A percentile compares a stretch with the other conserved stretches of the same genome.
Conservation (phyloP, 2,113 vertebrate species). For the Machaerirhynchus nigripectus region DNA sequence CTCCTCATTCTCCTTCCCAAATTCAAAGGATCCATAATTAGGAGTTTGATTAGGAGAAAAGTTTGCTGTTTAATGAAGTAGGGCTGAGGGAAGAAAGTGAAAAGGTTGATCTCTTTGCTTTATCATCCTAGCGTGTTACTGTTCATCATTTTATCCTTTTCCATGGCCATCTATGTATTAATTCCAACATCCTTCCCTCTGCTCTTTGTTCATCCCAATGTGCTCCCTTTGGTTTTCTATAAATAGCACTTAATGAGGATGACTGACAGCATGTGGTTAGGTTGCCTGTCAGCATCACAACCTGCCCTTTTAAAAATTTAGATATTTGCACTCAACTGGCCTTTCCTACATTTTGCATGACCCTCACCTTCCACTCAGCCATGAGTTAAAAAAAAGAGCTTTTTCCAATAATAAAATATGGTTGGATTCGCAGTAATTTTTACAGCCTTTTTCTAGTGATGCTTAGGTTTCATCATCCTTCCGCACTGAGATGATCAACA, state of each 20-base stretch:
- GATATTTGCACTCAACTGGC: neutral
- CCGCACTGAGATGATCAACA: neutral
- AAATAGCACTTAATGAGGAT: neutral
- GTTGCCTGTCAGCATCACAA: neutral
- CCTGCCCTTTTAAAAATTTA: neutral
- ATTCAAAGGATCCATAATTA: neutral
- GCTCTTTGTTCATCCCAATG: neutral
- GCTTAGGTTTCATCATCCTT: neutral
- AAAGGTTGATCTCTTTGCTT: neutral
- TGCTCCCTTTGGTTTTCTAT: neutral
- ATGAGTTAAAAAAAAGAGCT: too few species aligned
- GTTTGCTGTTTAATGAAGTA: neutral
- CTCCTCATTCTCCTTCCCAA: neutral
- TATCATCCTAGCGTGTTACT: neutral
- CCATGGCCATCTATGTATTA: neutral
- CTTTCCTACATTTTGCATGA: neutral
- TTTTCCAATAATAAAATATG: neutral
- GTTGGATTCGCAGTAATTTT: neutral
- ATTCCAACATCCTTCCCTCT: neutral
- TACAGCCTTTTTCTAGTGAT: neutral
- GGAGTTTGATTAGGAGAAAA: neutral
- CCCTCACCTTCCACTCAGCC: neutral
- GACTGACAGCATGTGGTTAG: neutral
- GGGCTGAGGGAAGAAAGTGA: neutral
- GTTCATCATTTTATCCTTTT: neutral